Percentiles rank a stretch among this genome's conserved stretches.
Evolutionary conservation across 2,113 vertebrate genomes (phyloP).

Genomic region (Dicerorhinus sumatrensis): DNA sequence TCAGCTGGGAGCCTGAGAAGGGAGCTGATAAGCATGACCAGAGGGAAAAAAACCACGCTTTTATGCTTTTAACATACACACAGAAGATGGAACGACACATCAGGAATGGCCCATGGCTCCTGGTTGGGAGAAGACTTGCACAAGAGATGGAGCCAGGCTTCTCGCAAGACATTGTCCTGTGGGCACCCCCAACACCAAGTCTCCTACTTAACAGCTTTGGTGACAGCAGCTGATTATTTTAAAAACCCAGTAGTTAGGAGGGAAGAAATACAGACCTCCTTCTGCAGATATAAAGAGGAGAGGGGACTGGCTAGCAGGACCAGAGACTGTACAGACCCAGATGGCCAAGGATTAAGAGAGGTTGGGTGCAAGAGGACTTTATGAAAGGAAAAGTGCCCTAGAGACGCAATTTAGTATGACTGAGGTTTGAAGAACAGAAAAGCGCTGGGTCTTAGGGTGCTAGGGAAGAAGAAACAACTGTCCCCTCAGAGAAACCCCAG

Average conservation of each 20-base stretch:
- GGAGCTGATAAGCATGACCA: background rate
- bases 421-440: background rate
- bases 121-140: background rate
- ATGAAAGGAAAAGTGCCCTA: background rate
- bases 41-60: rapidly evolving
- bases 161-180: rapidly evolving
- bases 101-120: background rate
- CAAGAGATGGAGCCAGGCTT: background rate
- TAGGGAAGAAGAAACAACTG: background rate
- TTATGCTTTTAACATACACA: rapidly evolving
- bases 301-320: background rate
- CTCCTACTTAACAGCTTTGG: background rate
- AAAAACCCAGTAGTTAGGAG: background rate
- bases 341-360: background rate
- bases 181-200: rapidly evolving
- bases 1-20: background rate
- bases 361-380: background rate
- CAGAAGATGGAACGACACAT: rapidly evolving
- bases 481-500: background rate
- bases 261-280: background rate
- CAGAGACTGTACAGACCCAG: background rate
- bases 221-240: background rate
- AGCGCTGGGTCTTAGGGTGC: background rate
- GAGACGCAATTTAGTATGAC: background rate
- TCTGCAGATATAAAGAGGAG: background rate